Conservation (phyloP, 30 jellyfish, hydroid and myxozoan species). For the Pseudorhiza aurosa region DNA sequence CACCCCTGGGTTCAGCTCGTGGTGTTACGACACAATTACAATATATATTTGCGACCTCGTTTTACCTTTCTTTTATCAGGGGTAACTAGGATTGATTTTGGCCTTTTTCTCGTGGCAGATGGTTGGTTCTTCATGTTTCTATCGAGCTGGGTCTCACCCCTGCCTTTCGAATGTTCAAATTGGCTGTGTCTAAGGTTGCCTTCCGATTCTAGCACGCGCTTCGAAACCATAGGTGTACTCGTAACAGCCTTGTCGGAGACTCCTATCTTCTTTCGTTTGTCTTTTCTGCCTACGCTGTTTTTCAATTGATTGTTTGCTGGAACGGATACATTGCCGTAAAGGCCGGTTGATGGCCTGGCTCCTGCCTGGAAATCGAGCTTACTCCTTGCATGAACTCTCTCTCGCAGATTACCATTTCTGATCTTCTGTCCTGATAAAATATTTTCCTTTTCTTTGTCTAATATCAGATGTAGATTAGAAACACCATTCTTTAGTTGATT, state of each 20-base stretch:
- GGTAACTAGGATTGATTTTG: constrained; percentile 46
- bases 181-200: constrained; percentile 16
- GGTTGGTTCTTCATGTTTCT: neutral
- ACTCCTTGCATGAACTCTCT: neutral
- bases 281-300: neutral
- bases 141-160: neutral
- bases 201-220: constrained; percentile 13
- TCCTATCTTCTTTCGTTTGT: neutral
- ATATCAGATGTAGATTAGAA: neutral
- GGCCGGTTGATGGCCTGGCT: neutral
- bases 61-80: constrained; percentile 60
- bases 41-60: neutral
- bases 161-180: neutral
- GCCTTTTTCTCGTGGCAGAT: neutral
- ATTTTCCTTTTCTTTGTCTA: neutral
- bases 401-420: neutral
- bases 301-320: too few relatives aligned
- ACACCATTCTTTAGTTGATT: constrained; percentile 31
- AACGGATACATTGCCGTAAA: too few relatives aligned
- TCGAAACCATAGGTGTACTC: constrained; percentile 29
- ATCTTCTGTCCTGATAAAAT: neutral
- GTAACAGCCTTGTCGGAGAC: constrained; percentile 28
- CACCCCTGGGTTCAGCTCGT: neutral
- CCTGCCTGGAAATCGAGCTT: neutral
- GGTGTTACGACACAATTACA: neutral